Evolutionary conservation across 2,797 vertebrate genomes (phyloP), one percentile per base, ranked within the genome.

Genomic region (Hyperoplus lanceolatus): DNA sequence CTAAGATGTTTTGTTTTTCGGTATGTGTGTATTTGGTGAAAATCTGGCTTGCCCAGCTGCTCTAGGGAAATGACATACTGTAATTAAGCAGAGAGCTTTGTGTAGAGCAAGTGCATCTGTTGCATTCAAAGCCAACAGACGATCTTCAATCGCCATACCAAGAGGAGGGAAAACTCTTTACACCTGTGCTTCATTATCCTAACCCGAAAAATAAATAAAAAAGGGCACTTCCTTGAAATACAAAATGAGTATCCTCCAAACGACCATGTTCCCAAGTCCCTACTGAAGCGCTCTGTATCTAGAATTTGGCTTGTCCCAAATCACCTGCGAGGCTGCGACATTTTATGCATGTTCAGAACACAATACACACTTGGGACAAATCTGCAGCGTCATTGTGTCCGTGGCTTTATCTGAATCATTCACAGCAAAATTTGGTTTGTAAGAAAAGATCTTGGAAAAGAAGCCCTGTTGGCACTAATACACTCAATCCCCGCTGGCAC

Each of bases 301-400:
- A 42, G 54, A 83, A 46, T 87, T 66, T 74, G 57, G 82, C 60
- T 70, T 21, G 69, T 71, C 72, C 69, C 62, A 79, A 73, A 78
- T 73, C 77, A 80, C 58, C 65, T 54, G 50, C 13, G 65, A 85
- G 65, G 53, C 65, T 54, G 50, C 11, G 65, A 85, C 67, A 53
- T 88, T 18, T 75, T 61, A 64, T n/a, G 38, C 57, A 89, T 90
- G 77, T 76, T 77, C 80, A 82, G 54, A 65, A 45, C 43, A 71
- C 8, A 60, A 21, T 43, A 65, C 39, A 73, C 38, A 70, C 59
- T 55, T 61, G 66, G 46, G 42, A 18, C 36, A 60, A 74, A 76
- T 73, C 48, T 82, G 56, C 66, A 80, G 68, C 75, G 69, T 74
- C 64, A 51, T 3, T 41, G 46, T 38, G 60, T 74, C 58, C 9